Percentiles rank a stretch among this genome's conserved stretches.
phyloP scores from a whole-genome alignment of 1,140 invertebrate genomes.

The Nautilus pompilius region DNA sequence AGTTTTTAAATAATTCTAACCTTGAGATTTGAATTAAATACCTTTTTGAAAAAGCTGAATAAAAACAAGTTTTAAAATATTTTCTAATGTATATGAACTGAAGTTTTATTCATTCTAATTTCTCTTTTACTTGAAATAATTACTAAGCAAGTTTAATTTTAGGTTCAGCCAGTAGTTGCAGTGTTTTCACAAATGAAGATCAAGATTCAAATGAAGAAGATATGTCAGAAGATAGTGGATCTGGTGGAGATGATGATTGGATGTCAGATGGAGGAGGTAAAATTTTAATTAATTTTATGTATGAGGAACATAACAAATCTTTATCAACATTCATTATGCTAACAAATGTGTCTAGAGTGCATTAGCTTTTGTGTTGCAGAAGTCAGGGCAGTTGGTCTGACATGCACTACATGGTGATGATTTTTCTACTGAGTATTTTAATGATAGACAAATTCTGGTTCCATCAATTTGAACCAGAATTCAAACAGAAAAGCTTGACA shows the following conservation, averaged over 20 bases:
- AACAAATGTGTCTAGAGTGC: not conserved
- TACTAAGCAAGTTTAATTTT: slow-evolving; percentile 9
- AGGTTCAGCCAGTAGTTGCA: slow-evolving; percentile 34
- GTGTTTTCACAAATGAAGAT: slow-evolving; percentile 32
- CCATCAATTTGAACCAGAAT: too few species aligned
- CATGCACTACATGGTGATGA: not conserved
- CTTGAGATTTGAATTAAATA: too few species aligned
- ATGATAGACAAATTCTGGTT: too few species aligned
- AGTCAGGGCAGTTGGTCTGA: not conserved
- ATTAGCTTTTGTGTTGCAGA: not conserved
- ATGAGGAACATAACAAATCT: slow-evolving; percentile 20
- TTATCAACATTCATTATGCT: not conserved
- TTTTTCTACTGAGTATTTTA: not conserved
- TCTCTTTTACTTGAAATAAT: too few species aligned
- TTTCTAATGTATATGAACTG: too few species aligned
- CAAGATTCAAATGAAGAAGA: slow-evolving; percentile 25
- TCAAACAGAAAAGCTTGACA: too few species aligned
- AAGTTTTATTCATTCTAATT: too few species aligned
- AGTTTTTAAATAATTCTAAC: too few species aligned
- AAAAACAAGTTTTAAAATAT: too few species aligned
- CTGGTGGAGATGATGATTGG: slow-evolving; percentile 29
- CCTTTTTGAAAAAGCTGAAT: too few species aligned
- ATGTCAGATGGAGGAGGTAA: slow-evolving; percentile 22
- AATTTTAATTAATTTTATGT: slow-evolving; percentile 8
- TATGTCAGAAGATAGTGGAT: slow-evolving; percentile 9